These are phyloP conservation scores for Andrena cerasifolii DNA, from an alignment of 1,140 invertebrate genomes.

Conservation along the genomic window DNA sequence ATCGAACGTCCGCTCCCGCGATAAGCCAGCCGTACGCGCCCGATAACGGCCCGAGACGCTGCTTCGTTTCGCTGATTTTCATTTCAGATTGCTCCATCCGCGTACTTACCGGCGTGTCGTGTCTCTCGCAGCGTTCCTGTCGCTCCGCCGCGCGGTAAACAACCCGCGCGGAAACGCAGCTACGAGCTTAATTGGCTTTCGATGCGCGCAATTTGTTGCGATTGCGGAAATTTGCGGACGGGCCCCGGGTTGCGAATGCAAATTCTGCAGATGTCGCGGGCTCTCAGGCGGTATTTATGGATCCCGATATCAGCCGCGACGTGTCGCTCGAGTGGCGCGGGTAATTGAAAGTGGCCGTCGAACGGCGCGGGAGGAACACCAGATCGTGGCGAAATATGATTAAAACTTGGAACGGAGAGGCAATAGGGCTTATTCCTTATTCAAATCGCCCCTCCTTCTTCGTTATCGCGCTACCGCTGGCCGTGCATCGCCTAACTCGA, in stretches of 20 bases:
- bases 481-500: slow-evolving; percentile 20
- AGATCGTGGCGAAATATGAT: slow-evolving; percentile 3
- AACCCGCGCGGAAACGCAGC: not conserved
- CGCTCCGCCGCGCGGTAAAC: not conserved
- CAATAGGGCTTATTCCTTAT: not conserved
- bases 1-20: not conserved
- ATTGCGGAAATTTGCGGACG: not conserved
- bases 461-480: not conserved
- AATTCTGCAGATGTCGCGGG: not conserved
- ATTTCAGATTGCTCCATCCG: not conserved
- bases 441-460: slow-evolving; percentile 1
- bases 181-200: not conserved
- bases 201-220: not conserved
- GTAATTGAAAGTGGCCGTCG: slow-evolving; percentile 22
- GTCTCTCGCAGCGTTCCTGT: not conserved
- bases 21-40: not conserved
- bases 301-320: not conserved
- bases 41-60: not conserved
- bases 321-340: not conserved
- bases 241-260: not conserved
- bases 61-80: slow-evolving; percentile 5
- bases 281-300: not conserved
- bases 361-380: not conserved
- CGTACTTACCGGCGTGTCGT: too few relatives aligned
- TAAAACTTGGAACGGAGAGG: slow-evolving; percentile 1